phyloP scores from a whole-genome alignment of 1,140 invertebrate species.

The Amyelois transitella region DNA sequence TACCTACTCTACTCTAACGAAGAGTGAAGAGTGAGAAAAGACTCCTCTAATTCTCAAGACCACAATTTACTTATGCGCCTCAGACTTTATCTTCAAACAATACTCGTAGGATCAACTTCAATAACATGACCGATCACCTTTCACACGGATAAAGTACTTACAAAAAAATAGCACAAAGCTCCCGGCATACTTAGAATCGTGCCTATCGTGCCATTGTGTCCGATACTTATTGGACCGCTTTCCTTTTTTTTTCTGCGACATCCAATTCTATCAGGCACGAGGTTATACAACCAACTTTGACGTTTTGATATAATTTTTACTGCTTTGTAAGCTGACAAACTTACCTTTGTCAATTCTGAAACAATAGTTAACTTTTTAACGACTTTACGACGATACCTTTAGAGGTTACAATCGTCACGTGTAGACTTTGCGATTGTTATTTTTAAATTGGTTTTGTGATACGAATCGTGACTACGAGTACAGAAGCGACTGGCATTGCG shows the following conservation, averaged over 20 bases:
- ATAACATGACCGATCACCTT: not conserved
- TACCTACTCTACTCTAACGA: too few relatives aligned
- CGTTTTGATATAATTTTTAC: conserved; percentile 73
- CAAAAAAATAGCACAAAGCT: not conserved
- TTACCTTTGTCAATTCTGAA: conserved; percentile 12
- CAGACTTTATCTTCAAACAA: too few relatives aligned
- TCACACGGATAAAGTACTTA: not conserved
- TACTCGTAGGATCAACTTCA: too few relatives aligned
- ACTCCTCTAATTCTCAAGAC: too few relatives aligned
- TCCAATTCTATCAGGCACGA: conserved; percentile 68
- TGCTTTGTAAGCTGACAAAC: conserved; percentile 43
- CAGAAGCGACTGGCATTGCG: conserved; percentile 60
- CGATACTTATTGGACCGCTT: conserved; percentile 62
- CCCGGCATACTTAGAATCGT: conserved; percentile 32
- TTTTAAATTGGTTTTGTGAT: conserved; percentile 31
- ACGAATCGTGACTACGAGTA: conserved; percentile 70
- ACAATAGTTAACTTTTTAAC: not conserved
- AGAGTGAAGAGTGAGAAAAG: too few relatives aligned
- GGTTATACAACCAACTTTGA: conserved; percentile 63
- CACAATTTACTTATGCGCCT: too few relatives aligned
- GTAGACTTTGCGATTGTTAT: not conserved
- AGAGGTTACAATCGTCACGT: not conserved
- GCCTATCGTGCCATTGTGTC: conserved; percentile 58
- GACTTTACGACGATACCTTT: not conserved
- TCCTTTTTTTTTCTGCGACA: conserved; percentile 69